Base-by-base conservation (phyloP, 1,140 invertebrate genomes). In the Diachasmimorpha longicaudata region DNA sequence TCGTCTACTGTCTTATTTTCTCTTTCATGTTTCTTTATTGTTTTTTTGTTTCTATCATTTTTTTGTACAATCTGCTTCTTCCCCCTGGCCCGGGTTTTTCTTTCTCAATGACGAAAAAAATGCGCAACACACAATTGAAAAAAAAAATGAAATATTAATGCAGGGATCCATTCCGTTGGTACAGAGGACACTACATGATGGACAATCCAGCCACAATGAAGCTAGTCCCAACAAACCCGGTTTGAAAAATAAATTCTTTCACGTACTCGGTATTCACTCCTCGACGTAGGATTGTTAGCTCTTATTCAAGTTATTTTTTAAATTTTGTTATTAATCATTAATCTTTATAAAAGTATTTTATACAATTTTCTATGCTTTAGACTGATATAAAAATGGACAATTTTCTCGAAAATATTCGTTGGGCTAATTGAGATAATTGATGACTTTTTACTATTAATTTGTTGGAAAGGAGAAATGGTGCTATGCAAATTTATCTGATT, bases 181-280 rank as follows among this genome's bases (percentile, higher is more conserved):
- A 78, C 88, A 88, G 80, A 84, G 83, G 82, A 82, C 85, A 80
- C 85, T 86, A 78, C 78, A 86, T 76, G 85, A 87, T 79, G 85
- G 86, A 88, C 84, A 87, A 78, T 83, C 86, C 79, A 79, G 84
- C 80, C 82, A 87, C 75, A 81, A 87, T 81, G 85, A 86, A 79
- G 84, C 83, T 87, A 87, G 85, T 83, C 82, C 86, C 84, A 88
- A 88, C 82, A 88, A 86, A 85, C 86, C 86, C 83, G 86, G 86
- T 83, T 86, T 89, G 82, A 89, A 87, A 85, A 88, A 85, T 83
- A 88, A 88, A 83, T 84, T 88, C 71, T 88, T 89, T 82, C 83
- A 88, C 81, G 88, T 85, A 83, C 85, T 89, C 75, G 86, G 88
- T 70, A 87, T 88, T 81, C 84, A 88, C 69, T 86, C 86, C 71